Evolutionary conservation across 2,888 invertebrate genomes (phyloP).

Genomic region (Rotaria socialis): DNA sequence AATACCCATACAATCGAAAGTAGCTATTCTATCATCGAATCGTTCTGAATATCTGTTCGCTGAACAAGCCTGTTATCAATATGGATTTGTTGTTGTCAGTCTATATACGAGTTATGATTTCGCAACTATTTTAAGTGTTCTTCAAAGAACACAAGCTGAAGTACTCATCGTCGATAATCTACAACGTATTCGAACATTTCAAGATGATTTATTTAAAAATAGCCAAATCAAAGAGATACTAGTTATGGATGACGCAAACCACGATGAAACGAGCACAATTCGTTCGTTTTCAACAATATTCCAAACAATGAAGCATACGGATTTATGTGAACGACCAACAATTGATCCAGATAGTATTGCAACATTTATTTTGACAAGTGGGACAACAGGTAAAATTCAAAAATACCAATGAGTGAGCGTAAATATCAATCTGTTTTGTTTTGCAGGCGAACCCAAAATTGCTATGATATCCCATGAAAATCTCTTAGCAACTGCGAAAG

Average conservation of each 20-base stretch:
- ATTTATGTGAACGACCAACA: not conserved
- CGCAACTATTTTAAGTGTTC: not conserved
- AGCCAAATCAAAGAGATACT: not conserved
- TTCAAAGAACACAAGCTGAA: not conserved
- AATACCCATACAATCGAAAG: not conserved
- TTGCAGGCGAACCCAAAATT: not conserved
- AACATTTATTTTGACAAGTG: not conserved
- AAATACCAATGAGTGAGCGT: too few relatives aligned
- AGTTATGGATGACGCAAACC: not conserved
- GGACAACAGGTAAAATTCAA: not conserved
- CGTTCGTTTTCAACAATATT: not conserved
- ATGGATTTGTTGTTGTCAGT: conserved; percentile 11
- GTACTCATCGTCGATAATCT: not conserved
- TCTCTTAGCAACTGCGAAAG: not conserved
- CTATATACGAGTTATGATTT: not conserved
- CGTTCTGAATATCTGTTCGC: conserved; percentile 68
- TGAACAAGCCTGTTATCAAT: conserved; percentile 11
- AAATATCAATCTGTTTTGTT: too few relatives aligned
- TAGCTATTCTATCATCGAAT: not conserved
- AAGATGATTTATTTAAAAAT: not conserved
- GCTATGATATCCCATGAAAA: conserved; percentile 8
- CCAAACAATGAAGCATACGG: not conserved
- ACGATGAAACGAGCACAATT: not conserved
- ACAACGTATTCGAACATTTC: not conserved
- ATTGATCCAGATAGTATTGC: not conserved